phyloP scores from a whole-genome alignment of 64 coral and sea anemone species.

The Trachythela sp. region DNA sequence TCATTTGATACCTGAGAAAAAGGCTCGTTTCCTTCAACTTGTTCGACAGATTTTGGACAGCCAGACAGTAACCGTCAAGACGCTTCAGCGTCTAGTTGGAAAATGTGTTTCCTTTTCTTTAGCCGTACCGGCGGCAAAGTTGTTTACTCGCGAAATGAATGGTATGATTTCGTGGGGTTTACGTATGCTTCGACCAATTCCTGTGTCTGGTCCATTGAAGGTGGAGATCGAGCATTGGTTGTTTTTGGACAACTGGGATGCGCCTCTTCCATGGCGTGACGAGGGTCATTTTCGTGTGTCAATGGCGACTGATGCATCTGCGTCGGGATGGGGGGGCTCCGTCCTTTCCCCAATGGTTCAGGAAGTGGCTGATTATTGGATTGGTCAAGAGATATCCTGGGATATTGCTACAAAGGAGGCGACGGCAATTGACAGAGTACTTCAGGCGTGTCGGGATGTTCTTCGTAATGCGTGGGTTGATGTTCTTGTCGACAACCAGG shows the following conservation, averaged over 20 bases:
- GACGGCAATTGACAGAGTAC: background rate
- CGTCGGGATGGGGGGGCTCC: slow-evolving; percentile 22
- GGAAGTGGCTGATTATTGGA: background rate
- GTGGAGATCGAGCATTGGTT: slow-evolving; percentile 39
- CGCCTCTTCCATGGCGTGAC: too few relatives aligned
- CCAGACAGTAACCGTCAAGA: background rate
- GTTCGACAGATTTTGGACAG: background rate
- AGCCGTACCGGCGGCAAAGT: slow-evolving; percentile 25
- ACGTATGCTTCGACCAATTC: background rate
- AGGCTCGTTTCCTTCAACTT: background rate
- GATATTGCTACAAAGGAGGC: background rate
- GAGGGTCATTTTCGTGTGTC: background rate
- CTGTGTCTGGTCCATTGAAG: background rate
- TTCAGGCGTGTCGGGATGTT: background rate
- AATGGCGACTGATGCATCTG: background rate
- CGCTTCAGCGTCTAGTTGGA: background rate
- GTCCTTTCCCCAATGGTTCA: background rate
- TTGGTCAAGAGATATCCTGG: background rate
- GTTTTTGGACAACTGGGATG: too few relatives aligned
- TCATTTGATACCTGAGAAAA: background rate
- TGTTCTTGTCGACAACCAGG: background rate
- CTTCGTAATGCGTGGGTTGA: background rate
- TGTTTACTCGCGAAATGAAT: slow-evolving; percentile 51
- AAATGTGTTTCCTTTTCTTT: background rate
- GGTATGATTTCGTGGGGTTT: background rate